Evolutionary conservation across 2,797 vertebrate genomes (phyloP).

Genomic region (Enteromius unitaeniatus): DNA sequence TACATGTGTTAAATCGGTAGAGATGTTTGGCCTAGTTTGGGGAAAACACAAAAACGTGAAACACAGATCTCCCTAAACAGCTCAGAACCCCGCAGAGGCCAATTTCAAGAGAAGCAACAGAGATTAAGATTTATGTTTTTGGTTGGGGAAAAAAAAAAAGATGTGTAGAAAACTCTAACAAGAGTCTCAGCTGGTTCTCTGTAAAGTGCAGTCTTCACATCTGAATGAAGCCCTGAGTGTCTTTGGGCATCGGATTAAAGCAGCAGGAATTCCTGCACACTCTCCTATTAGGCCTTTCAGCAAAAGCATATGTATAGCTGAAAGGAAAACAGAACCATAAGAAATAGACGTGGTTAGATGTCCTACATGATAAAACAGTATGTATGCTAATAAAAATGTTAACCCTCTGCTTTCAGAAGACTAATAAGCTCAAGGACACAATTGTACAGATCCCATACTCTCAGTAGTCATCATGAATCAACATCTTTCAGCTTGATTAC

Average conservation of each 20-base stretch:
- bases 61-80: slow-evolving; percentile 5
- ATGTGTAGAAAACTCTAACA: slow-evolving; percentile 26
- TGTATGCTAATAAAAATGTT: not conserved
- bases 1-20: not conserved
- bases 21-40: slow-evolving; percentile 33
- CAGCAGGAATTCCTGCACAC: not conserved
- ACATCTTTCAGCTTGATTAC: slow-evolving; percentile 15
- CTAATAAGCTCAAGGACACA: not conserved
- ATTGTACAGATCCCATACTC: slow-evolving; percentile 11
- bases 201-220: slow-evolving; percentile 13
- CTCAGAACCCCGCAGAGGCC: slow-evolving; percentile 6
- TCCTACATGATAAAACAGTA: not conserved
- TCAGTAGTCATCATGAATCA: slow-evolving; percentile 21
- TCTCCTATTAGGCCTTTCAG: not conserved
- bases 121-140: slow-evolving; percentile 26
- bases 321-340: not conserved
- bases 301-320: not conserved
- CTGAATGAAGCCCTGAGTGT: slow-evolving; percentile 22
- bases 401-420: slow-evolving; percentile 12
- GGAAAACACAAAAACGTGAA: not conserved
- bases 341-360: not conserved
- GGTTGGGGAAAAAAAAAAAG: not conserved
- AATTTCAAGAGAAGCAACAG: slow-evolving; percentile 19
- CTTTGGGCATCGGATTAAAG: not conserved
- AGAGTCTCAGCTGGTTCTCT: slow-evolving; percentile 1